phyloP scores from a whole-genome alignment of 2,888 invertebrate species.

The Doris montereyensis region DNA sequence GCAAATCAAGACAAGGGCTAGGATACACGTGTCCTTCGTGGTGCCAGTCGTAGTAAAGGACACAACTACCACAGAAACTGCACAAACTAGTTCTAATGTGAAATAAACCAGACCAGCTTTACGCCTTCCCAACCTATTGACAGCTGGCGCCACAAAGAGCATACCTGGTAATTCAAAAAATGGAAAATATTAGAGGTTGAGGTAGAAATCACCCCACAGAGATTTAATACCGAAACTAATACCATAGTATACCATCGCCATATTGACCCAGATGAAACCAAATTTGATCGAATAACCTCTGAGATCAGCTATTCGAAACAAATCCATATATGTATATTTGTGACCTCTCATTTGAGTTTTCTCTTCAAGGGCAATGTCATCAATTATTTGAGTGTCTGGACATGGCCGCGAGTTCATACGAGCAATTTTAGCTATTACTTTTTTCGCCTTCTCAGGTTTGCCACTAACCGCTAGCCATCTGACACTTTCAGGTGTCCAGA shows the following conservation, averaged over 20 bases:
- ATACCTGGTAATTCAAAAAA: conserved; percentile 34
- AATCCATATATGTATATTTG: too few relatives aligned
- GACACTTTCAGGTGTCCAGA: conserved; percentile 48
- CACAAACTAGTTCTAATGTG: not conserved
- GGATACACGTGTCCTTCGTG: too few relatives aligned
- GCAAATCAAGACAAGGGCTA: too few relatives aligned
- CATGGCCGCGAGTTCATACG: conserved; percentile 42
- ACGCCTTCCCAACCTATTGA: conserved; percentile 10
- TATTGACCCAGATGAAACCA: conserved; percentile 19
- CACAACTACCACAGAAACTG: conserved; percentile 14
- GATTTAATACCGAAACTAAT: conserved; percentile 48
- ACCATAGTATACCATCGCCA: conserved; percentile 51
- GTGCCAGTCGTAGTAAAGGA: too few relatives aligned
- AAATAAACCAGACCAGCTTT: not conserved
- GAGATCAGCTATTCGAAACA: too few relatives aligned
- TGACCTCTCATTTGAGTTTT: too few relatives aligned
- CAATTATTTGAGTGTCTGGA: conserved; percentile 44
- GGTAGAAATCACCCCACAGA: conserved; percentile 49
- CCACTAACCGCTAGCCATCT: conserved; percentile 48
- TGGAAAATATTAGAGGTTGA: conserved; percentile 51
- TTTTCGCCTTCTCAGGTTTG: conserved; percentile 42
- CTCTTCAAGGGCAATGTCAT: too few relatives aligned
- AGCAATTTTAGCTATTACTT: conserved; percentile 44
- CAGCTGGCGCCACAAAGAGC: conserved; percentile 30
- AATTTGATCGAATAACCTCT: conserved; percentile 16